Evolutionary conservation across 2,113 vertebrate species (phyloP).

Genomic region (Ivindomyrus marchei): DNA sequence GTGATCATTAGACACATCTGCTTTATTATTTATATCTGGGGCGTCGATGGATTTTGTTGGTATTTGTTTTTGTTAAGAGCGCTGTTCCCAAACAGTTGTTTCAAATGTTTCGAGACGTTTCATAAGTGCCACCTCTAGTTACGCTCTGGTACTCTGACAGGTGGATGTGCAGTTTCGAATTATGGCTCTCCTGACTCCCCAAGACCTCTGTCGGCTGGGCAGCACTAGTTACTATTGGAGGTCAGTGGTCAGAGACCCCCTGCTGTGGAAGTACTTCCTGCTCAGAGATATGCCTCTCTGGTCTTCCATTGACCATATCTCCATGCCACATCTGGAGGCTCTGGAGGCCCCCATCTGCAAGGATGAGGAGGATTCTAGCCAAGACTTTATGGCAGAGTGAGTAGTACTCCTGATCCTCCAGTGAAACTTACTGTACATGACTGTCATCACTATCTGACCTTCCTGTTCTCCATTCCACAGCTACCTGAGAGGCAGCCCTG

Average conservation of each 20-base stretch:
- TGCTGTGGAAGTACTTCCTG: conserved; percentile 85
- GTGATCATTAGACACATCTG: neutral
- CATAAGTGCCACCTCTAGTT: neutral
- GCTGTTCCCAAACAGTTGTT: neutral
- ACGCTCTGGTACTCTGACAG: conserved; percentile 53
- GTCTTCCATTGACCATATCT: conserved; percentile 77
- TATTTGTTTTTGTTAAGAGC: neutral
- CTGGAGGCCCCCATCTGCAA: conserved; percentile 61
- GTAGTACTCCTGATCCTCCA: conserved; percentile 32
- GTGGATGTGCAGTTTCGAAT: conserved; percentile 77
- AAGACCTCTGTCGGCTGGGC: conserved; percentile 77
- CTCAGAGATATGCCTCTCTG: conserved; percentile 74
- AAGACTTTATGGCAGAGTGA: conserved; percentile 84
- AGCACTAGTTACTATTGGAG: conserved; percentile 79
- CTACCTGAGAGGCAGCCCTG: conserved; percentile 78
- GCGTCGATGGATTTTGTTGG: neutral
- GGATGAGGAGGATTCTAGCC: conserved; percentile 39
- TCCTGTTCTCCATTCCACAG: conserved; percentile 49
- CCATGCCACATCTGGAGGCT: conserved; percentile 70
- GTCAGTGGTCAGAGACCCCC: conserved; percentile 69
- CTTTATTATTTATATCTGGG: neutral
- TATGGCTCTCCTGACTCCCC: conserved; percentile 79
- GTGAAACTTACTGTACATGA: neutral
- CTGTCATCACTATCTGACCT: neutral
- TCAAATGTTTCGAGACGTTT: neutral